Evolutionary conservation across 2,797 vertebrate genomes (phyloP).

Genomic region (Dendrocincla tyrannina): DNA sequence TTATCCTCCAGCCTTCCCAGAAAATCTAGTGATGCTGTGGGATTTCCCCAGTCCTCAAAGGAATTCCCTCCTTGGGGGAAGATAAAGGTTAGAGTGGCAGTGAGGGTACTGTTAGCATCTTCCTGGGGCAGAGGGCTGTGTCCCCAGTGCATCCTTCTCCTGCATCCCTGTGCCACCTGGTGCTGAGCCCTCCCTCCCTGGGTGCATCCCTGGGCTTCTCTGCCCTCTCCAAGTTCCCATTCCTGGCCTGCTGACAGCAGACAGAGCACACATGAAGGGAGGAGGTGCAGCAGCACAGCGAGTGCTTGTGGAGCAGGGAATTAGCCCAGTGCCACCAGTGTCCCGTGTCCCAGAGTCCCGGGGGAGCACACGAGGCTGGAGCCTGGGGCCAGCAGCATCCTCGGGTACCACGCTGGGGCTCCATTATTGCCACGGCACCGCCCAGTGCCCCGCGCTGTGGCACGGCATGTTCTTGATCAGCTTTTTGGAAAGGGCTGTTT

Average conservation of each 20-base stretch:
- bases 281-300: not conserved
- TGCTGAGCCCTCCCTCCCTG: rapidly evolving
- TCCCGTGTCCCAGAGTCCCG: not conserved
- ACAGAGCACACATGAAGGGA: not conserved
- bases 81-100: not conserved
- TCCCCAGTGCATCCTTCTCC: not conserved
- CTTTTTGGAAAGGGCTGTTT: not conserved
- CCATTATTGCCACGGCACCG: not conserved
- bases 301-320: not conserved
- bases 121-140: not conserved
- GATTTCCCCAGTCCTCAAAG: not conserved
- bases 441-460: not conserved
- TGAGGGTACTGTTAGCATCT: not conserved
- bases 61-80: not conserved
- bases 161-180: not conserved
- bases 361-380: not conserved
- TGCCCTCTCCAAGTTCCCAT: not conserved
- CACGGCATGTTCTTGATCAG: not conserved
- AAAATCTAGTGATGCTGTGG: not conserved
- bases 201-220: not conserved
- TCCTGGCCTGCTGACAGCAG: rapidly evolving
- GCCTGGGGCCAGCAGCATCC: not conserved
- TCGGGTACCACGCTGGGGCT: rapidly evolving
- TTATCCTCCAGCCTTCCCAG: slow-evolving; percentile 26
- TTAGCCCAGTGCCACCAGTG: not conserved